Conservation (phyloP, 2,113 vertebrate species). For the Oreocharis arfaki region DNA sequence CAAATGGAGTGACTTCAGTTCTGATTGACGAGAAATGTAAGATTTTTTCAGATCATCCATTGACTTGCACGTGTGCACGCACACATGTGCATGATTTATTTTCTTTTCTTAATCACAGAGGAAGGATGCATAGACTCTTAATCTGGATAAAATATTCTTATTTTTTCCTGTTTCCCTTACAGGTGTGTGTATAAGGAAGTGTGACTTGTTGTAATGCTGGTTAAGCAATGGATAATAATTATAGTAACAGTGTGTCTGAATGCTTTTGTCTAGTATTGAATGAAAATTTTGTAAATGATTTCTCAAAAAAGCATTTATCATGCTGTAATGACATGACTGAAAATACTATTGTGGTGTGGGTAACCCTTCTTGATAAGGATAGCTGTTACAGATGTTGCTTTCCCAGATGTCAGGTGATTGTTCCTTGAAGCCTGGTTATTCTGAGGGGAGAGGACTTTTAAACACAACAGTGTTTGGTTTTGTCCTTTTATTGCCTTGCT, state of each 20-base stretch:
- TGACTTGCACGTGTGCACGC: rapidly evolving
- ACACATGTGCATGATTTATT: neutral
- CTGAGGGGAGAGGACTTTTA: neutral
- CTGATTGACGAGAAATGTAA: neutral
- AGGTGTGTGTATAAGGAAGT: constrained; percentile 15
- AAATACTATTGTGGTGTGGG: neutral
- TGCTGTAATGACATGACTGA: neutral
- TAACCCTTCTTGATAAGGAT: neutral
- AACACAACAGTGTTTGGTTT: neutral
- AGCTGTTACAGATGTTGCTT: neutral
- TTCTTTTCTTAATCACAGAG: neutral
- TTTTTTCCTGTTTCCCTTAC: constrained; percentile 45
- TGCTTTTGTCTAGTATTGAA: neutral
- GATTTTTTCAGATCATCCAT: neutral
- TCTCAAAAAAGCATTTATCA: neutral
- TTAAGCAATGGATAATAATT: neutral
- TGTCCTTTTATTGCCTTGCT: neutral
- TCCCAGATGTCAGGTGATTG: neutral
- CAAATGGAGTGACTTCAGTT: neutral
- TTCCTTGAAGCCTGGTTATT: neutral
- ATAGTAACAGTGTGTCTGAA: neutral
- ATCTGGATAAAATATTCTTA: constrained; percentile 21
- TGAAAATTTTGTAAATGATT: neutral
- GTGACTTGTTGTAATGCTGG: neutral
- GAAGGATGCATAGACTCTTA: constrained; percentile 2